Evolutionary conservation across 2,797 vertebrate species (phyloP).

Genomic region (Halcyon leucocephala): DNA sequence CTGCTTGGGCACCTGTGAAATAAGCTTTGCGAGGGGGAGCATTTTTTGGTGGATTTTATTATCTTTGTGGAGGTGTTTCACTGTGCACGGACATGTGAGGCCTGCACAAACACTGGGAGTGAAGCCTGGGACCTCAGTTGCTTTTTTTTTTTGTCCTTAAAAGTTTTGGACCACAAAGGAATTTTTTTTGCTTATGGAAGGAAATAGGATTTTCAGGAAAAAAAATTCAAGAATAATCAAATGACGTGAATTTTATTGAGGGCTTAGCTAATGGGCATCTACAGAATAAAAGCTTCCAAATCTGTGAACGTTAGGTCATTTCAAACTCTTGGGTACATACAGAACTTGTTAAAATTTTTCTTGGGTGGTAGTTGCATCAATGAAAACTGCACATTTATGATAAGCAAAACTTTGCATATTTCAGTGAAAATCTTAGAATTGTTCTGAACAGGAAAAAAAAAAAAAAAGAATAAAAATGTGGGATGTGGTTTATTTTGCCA

Average conservation of each 20-base stretch:
- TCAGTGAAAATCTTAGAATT: background rate
- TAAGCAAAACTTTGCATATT: background rate
- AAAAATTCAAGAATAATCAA: background rate
- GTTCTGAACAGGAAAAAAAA: background rate
- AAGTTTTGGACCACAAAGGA: background rate
- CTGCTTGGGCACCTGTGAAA: constrained; percentile 35
- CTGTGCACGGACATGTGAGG: background rate
- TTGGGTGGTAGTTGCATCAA: background rate
- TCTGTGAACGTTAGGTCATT: background rate
- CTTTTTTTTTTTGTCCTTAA: background rate
- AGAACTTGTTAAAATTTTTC: background rate
- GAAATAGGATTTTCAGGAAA: background rate
- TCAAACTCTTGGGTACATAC: background rate
- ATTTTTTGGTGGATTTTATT: background rate
- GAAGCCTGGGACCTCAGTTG: background rate
- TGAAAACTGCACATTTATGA: background rate
- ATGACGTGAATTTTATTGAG: background rate
- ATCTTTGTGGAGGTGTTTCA: constrained; percentile 7
- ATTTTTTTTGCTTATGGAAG: background rate
- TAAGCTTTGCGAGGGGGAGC: background rate
- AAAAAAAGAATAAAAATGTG: background rate
- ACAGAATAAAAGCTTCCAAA: background rate
- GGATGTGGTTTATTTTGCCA: background rate
- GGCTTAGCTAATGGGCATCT: background rate
- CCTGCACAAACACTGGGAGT: background rate